phyloP scores from a whole-genome alignment of 2,888 invertebrate genomes.

The Limnephilus marmoratus region DNA sequence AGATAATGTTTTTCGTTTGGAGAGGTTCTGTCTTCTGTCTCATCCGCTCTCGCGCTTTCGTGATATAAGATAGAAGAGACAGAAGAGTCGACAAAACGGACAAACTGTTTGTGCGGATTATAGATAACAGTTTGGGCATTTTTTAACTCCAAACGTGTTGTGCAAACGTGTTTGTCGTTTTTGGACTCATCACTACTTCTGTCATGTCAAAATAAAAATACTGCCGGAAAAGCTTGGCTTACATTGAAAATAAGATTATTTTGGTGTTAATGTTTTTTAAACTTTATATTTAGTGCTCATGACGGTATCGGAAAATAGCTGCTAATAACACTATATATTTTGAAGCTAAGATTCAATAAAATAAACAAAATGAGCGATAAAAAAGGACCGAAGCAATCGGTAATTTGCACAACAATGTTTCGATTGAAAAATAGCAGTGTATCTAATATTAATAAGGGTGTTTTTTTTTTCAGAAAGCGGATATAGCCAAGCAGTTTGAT shows the following conservation, averaged over 20 bases:
- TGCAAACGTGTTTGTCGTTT: too few relatives aligned
- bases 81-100: too few relatives aligned
- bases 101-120: too few relatives aligned
- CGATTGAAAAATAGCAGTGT: not conserved
- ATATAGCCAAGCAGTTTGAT: conserved; percentile 93
- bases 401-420: conserved; percentile 40
- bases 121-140: too few relatives aligned
- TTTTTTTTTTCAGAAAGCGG: conserved; percentile 83
- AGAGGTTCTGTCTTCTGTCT: too few relatives aligned
- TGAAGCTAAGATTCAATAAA: not conserved
- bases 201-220: not conserved
- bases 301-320: not conserved
- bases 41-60: too few relatives aligned
- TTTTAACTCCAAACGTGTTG: too few relatives aligned
- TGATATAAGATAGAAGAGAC: too few relatives aligned
- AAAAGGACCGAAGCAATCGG: conserved; percentile 61
- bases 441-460: not conserved
- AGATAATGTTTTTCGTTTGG: too few relatives aligned
- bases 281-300: not conserved
- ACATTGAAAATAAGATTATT: not conserved
- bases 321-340: not conserved
- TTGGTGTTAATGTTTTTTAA: not conserved
- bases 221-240: not conserved
- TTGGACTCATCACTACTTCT: too few relatives aligned
- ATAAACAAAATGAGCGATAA: conserved; percentile 59